Evolutionary conservation across 2,797 vertebrate genomes (phyloP), one percentile per base, ranked within the genome.

Genomic region (Echeneis naucrates): DNA sequence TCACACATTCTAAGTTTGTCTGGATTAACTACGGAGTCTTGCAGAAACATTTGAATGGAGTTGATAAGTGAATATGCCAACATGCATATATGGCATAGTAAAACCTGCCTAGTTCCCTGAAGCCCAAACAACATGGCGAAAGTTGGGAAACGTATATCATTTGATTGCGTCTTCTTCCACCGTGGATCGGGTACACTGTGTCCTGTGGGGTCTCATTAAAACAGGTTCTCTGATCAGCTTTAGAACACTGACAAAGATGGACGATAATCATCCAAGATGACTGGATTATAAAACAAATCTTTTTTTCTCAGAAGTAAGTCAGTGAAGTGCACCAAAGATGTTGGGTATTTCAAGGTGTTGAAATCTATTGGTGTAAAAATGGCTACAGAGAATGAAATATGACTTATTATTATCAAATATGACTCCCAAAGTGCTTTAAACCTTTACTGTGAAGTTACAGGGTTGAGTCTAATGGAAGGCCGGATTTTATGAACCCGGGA

Each of bases 151-250:
- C 0, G 8, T 23, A 37, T 38, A 47, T 57, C 26, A 45, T 42
- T 74, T 21, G 37, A 12, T 74, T 4, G 2, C n/a, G 23, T 55
- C 35, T 16, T 69, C 44, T 14, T 56, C 16, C 16, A 14, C 10
- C 55, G 51, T 47, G 17, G 38, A 58, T 24, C 10, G 21, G 40
- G 27, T 48, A 44, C 54, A 23, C 27, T 26, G 19, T 71, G 58
- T 72, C 65, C 21, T 67, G 52, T 47, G 81, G 13, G 58, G 21
- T 72, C 73, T 58, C 68, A 80, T 83, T 85, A 79, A 84, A 85
- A 30, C 57, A 60, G 56, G 42, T 73, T 68, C 56, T 76, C 65
- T 54, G 72, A 44, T 83, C 50, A 76, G 71, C 48, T 67, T 30
- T n/a, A 38, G 55, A 54, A 21, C 23, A 64, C 26, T 23, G 55